Conservation (phyloP, 2,797 vertebrate genomes). For the Melanogrammus aeglefinus region DNA sequence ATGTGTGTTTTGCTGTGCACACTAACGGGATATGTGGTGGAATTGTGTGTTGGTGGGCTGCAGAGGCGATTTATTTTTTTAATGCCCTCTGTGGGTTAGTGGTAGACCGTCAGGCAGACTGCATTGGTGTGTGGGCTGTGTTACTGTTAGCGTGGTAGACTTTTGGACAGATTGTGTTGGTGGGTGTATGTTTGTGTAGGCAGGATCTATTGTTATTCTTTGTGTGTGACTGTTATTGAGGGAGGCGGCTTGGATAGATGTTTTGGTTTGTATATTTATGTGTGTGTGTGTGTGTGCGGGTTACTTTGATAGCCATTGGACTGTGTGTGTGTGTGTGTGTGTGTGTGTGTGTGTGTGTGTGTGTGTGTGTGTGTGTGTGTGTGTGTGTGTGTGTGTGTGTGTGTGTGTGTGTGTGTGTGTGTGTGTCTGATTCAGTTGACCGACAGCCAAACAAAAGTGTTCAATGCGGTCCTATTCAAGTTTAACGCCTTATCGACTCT, state of each 20-base stretch:
- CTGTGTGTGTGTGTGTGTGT: not conserved
- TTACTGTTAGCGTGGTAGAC: constrained; percentile 13
- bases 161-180: constrained; percentile 1
- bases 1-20: not conserved
- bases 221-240: too few relatives aligned
- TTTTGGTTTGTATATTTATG: too few relatives aligned
- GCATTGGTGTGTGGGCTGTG: too few relatives aligned
- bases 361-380: not conserved
- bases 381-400: not conserved
- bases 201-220: not conserved
- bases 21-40: not conserved
- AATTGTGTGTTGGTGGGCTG: not conserved
- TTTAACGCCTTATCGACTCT: not conserved
- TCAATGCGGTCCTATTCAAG: not conserved
- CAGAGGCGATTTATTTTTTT: not conserved
- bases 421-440: not conserved
- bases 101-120: constrained; percentile 13
- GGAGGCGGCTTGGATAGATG: too few relatives aligned
- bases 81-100: not conserved
- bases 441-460: not conserved
- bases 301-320: too few relatives aligned
- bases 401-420: too few relatives aligned
- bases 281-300: not conserved
- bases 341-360: not conserved
- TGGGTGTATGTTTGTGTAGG: constrained; percentile 13